These are phyloP conservation scores for Zalophus californianus DNA, from an alignment of 2,797 vertebrate genomes.

Conservation along the genomic window DNA sequence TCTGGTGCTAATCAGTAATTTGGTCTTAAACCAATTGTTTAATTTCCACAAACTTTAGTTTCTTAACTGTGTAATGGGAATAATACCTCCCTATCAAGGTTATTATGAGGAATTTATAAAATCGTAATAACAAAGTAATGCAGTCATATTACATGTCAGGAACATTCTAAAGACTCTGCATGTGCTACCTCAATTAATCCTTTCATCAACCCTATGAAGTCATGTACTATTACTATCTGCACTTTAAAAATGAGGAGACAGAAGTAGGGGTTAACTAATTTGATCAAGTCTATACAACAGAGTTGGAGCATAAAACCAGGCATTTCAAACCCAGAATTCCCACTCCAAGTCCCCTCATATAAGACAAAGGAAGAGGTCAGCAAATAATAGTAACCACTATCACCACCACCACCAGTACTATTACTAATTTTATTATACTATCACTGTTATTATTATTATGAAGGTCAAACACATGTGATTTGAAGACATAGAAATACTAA, in stretches of 20 bases:
- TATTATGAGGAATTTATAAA: background rate
- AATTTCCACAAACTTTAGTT: background rate
- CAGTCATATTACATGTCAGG: background rate
- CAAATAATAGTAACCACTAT: background rate
- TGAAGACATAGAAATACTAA: background rate
- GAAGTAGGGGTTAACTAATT: background rate
- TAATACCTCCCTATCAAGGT: background rate
- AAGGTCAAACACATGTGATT: background rate
- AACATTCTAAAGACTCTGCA: background rate
- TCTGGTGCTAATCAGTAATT: background rate
- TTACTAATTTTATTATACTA: background rate
- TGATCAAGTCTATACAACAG: background rate
- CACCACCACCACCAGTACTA: too few relatives aligned
- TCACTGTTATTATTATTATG: background rate
- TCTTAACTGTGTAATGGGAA: background rate
- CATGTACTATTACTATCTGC: background rate
- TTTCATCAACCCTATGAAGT: background rate
- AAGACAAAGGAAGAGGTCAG: background rate
- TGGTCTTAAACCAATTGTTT: background rate
- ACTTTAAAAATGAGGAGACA: background rate
- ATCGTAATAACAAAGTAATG: background rate
- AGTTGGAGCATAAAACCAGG: background rate
- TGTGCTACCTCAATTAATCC: background rate
- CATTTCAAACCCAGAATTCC: background rate
- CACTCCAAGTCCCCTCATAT: background rate